Evolutionary conservation across 2,797 vertebrate genomes (phyloP).

Genomic region (Lithobates sylvaticus): DNA sequence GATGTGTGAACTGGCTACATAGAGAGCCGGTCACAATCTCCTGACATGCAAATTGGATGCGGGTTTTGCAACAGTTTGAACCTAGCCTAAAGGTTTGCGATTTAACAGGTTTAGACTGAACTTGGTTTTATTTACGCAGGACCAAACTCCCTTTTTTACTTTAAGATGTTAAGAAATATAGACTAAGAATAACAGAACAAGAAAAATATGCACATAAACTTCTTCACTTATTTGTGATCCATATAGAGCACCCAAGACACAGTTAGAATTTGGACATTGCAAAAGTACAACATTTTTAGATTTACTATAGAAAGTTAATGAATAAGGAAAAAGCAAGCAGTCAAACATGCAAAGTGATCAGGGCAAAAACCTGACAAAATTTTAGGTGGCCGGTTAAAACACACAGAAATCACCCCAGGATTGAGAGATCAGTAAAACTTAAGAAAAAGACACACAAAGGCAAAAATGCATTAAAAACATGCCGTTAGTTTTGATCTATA

Average conservation of each 20-base stretch:
- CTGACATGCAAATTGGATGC: too few species aligned
- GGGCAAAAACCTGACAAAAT: neutral
- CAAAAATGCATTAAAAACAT: conserved; percentile 27
- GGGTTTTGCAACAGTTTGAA: too few species aligned
- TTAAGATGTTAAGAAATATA: too few species aligned
- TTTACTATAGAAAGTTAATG: conserved; percentile 6
- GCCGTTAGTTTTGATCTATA: neutral
- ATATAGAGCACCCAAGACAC: neutral
- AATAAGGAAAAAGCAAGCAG: conserved; percentile 1
- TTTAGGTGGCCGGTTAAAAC: conserved; percentile 24
- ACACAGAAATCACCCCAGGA: neutral
- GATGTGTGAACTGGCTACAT: too few species aligned
- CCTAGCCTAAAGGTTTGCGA: too few species aligned
- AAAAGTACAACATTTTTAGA: conserved; percentile 20
- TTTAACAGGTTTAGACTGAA: too few species aligned
- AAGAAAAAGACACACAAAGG: conserved; percentile 9
- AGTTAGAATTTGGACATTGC: neutral
- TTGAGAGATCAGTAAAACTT: conserved; percentile 16
- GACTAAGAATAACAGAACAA: too few species aligned
- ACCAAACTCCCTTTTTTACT: too few species aligned
- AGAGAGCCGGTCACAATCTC: too few species aligned
- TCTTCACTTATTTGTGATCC: neutral
- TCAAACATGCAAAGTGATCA: conserved; percentile 8
- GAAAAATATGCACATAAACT: neutral
- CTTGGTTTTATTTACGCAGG: too few species aligned